phyloP scores from a whole-genome alignment of 2,888 invertebrate species.

The Noctua comes region DNA sequence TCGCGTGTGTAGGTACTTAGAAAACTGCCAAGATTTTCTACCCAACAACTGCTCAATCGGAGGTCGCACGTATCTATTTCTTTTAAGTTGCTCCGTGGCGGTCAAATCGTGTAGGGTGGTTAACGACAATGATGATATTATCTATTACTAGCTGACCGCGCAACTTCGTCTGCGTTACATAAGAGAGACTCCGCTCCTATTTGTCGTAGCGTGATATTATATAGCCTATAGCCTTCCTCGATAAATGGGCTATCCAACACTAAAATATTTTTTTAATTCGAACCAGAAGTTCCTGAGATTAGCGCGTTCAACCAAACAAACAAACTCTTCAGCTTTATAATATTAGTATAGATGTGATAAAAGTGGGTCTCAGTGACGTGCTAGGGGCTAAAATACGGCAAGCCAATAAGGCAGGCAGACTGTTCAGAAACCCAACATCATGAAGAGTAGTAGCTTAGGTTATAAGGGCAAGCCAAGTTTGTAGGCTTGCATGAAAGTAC shows the following conservation, averaged over 20 bases:
- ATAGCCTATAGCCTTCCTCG: too few relatives aligned
- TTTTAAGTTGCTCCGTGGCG: background rate
- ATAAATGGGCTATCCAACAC: too few relatives aligned
- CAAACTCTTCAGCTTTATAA: too few relatives aligned
- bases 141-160: too few relatives aligned
- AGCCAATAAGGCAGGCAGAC: background rate
- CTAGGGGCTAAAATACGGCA: background rate
- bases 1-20: background rate
- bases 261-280: too few relatives aligned
- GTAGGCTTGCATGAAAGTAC: background rate
- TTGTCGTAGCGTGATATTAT: too few relatives aligned
- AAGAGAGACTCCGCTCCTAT: too few relatives aligned
- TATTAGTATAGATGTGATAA: too few relatives aligned
- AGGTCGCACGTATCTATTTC: constrained; percentile 5
- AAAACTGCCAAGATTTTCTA: background rate
- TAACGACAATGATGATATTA: background rate
- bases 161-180: too few relatives aligned
- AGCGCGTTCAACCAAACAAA: too few relatives aligned
- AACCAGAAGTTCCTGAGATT: too few relatives aligned
- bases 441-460: background rate
- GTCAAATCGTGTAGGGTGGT: constrained; percentile 1
- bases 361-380: background rate
- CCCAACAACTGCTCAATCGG: background rate
- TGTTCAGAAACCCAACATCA: background rate
- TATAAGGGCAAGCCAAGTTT: background rate